Conservation (phyloP, 2,888 invertebrate species). For the Lithosia quadra region DNA sequence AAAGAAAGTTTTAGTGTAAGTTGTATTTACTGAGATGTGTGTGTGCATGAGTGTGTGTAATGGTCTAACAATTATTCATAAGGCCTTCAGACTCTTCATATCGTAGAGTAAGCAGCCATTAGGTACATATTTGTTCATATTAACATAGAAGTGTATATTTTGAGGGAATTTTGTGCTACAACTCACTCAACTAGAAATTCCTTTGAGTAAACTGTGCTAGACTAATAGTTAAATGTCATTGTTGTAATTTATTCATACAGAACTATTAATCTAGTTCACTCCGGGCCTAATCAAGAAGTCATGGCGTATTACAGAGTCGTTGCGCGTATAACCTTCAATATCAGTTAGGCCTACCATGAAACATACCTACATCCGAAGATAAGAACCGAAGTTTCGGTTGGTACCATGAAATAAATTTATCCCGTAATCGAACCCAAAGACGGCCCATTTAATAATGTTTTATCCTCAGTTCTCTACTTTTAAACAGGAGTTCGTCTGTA, state of each 20-base stretch:
- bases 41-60: background rate
- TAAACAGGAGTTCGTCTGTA: no score
- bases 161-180: background rate
- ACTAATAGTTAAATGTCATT: background rate
- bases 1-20: background rate
- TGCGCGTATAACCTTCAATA: constrained; percentile 20
- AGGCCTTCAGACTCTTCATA: background rate
- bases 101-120: background rate
- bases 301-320: constrained; percentile 14
- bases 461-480: no score
- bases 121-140: background rate
- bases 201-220: constrained; percentile 15
- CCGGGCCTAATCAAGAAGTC: constrained; percentile 27
- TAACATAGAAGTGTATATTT: background rate
- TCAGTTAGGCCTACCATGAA: constrained; percentile 9
- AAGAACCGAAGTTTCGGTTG: background rate
- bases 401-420: no score
- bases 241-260: constrained; percentile 22
- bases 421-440: no score
- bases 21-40: background rate
- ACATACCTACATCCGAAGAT: background rate
- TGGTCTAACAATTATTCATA: background rate
- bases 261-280: constrained; percentile 30
- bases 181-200: constrained; percentile 4
- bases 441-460: no score